Conservation (phyloP, 2,113 vertebrate genomes). For the Scalopus aquaticus region DNA sequence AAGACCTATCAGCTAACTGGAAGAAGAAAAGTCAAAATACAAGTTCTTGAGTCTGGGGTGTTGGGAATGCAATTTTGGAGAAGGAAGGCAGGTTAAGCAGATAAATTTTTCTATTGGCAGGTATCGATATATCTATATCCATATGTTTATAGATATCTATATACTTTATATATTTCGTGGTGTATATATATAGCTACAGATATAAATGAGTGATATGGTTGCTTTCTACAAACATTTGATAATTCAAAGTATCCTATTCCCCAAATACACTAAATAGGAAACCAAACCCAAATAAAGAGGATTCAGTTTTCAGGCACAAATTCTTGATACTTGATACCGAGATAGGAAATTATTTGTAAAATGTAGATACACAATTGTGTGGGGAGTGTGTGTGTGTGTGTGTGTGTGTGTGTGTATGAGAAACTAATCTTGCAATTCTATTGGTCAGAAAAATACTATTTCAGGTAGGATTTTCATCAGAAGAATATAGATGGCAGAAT, state of each 20-base stretch:
- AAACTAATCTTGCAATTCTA: not conserved
- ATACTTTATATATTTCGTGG: too few relatives aligned
- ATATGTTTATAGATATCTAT: too few relatives aligned
- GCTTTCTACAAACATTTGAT: not conserved
- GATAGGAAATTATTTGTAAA: not conserved
- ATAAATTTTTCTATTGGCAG: not conserved
- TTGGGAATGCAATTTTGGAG: not conserved
- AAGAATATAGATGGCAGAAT: not conserved
- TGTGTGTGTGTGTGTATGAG: not conserved
- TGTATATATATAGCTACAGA: too few relatives aligned
- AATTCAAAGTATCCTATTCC: not conserved
- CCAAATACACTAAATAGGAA: not conserved
- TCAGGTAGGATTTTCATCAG: not conserved
- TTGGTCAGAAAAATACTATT: not conserved
- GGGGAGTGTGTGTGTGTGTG: rapidly evolving
- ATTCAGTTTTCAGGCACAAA: not conserved
- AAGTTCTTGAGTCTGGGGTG: not conserved
- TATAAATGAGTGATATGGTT: too few relatives aligned
- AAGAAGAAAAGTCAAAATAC: not conserved
- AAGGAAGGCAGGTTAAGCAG: not conserved
- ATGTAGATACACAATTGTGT: not conserved
- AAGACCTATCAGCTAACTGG: not conserved
- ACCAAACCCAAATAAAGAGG: not conserved
- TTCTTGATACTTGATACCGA: not conserved
- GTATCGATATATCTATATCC: not conserved